A percentile compares a stretch with the other conserved stretches of the same genome.
phyloP scores from a whole-genome alignment of 2,113 vertebrate species.

The Syngnathoides biaculeatus region DNA sequence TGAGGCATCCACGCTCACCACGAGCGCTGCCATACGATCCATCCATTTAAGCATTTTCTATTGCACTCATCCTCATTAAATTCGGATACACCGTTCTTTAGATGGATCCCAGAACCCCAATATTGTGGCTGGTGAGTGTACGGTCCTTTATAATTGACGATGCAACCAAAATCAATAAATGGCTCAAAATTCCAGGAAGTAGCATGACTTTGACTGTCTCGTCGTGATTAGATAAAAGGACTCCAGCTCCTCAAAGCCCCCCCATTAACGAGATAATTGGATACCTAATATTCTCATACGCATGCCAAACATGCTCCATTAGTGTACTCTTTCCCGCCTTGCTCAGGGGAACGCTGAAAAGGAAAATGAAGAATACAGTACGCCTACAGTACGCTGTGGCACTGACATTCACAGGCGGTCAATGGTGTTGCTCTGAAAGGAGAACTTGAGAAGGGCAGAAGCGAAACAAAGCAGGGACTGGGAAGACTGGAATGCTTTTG shows the following conservation, averaged over 20 bases:
- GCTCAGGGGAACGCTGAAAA: slow-evolving; percentile 15
- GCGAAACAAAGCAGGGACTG: slow-evolving; percentile 15
- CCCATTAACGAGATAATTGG: slow-evolving; percentile 9
- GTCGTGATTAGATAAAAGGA: slow-evolving; percentile 16
- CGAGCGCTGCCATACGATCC: too few species aligned
- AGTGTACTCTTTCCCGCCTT: background rate
- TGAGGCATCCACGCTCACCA: too few species aligned
- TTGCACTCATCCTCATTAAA: too few species aligned
- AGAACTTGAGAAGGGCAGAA: slow-evolving; percentile 22
- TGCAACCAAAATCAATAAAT: slow-evolving; percentile 2
- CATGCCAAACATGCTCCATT: slow-evolving; percentile 20
- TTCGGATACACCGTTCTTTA: too few species aligned
- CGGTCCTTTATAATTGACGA: background rate
- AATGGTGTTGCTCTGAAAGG: slow-evolving; percentile 19
- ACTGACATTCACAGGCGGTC: slow-evolving; percentile 19
- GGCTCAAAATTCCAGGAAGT: slow-evolving; percentile 1
- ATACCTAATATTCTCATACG: slow-evolving; percentile 11
- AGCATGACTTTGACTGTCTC: slow-evolving; percentile 5
- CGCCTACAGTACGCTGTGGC: slow-evolving; percentile 8
- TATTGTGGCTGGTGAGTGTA: background rate
- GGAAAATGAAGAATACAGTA: slow-evolving; percentile 23
- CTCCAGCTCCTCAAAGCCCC: slow-evolving; percentile 4
- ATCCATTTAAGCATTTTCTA: too few species aligned
- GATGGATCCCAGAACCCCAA: background rate
- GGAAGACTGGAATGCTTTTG: slow-evolving; percentile 38